These are phyloP conservation scores for Eospalax fontanierii DNA, from an alignment of 2,797 vertebrate species.

Conservation along the genomic window DNA sequence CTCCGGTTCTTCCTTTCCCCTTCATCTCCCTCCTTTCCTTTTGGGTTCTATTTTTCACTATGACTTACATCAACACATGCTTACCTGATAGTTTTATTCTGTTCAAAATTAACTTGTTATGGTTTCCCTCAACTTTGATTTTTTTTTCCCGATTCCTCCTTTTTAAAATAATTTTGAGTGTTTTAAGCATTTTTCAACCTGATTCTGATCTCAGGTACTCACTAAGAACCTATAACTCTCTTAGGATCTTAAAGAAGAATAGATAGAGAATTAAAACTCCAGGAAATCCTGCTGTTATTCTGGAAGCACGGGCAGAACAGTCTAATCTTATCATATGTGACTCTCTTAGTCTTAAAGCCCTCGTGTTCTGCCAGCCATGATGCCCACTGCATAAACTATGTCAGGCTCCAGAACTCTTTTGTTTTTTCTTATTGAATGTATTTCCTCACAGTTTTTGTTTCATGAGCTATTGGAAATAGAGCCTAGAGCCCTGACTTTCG, in stretches of 20 bases:
- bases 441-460: slow-evolving; percentile 48
- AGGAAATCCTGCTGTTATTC: slow-evolving; percentile 11
- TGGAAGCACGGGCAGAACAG: neutral
- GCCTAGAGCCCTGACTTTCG: slow-evolving; percentile 56
- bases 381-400: neutral
- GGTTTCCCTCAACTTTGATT: slow-evolving; percentile 75
- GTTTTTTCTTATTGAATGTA: slow-evolving; percentile 42
- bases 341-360: neutral
- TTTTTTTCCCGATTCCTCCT: slow-evolving; percentile 76
- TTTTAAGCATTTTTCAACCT: slow-evolving; percentile 83
- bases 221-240: slow-evolving; percentile 74
- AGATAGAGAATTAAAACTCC: slow-evolving; percentile 21
- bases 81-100: slow-evolving; percentile 79
- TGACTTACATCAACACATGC: slow-evolving; percentile 65
- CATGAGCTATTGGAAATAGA: slow-evolving; percentile 14
- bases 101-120: slow-evolving; percentile 79
- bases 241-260: slow-evolving; percentile 79
- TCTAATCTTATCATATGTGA: neutral
- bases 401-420: neutral
- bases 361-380: neutral
- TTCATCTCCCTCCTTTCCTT: slow-evolving; percentile 7
- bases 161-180: slow-evolving; percentile 76
- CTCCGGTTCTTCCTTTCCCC: neutral
- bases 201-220: slow-evolving; percentile 88
- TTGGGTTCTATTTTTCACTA: slow-evolving; percentile 60